Evolutionary conservation across 2,888 invertebrate genomes (phyloP).

Genomic region (Tromatobia lineatoria): DNA sequence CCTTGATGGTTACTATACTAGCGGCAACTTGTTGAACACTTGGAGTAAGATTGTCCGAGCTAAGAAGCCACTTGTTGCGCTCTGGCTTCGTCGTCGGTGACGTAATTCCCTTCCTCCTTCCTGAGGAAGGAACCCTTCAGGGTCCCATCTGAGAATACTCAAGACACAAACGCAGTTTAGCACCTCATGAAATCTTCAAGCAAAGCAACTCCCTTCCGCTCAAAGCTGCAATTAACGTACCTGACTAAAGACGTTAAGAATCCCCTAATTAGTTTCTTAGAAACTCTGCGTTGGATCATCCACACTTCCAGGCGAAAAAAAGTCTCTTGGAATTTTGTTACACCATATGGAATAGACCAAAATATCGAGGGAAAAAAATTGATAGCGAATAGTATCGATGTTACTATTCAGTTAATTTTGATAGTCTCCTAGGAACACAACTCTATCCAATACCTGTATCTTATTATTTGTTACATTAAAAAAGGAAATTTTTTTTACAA

Average conservation of each 20-base stretch:
- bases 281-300: background rate
- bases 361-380: too few relatives aligned
- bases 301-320: background rate
- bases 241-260: background rate
- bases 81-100: slow-evolving; percentile 61
- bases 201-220: background rate
- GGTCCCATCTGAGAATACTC: slow-evolving; percentile 77
- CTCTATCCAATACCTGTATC: too few relatives aligned
- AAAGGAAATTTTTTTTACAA: too few relatives aligned
- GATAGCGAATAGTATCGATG: too few relatives aligned
- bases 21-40: slow-evolving; percentile 82
- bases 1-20: slow-evolving; percentile 27
- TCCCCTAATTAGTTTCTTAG: slow-evolving; percentile 17
- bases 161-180: slow-evolving; percentile 61
- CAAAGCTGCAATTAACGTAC: slow-evolving; percentile 11
- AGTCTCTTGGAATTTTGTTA: background rate
- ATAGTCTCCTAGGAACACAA: too few relatives aligned
- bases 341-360: too few relatives aligned
- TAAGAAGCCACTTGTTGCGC: slow-evolving; percentile 85
- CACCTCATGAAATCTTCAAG: slow-evolving; percentile 35
- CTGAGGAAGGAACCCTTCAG: slow-evolving; percentile 63
- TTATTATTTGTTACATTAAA: too few relatives aligned
- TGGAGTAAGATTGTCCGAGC: slow-evolving; percentile 81
- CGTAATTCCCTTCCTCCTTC: slow-evolving; percentile 64
- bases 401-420: too few relatives aligned